phyloP scores from a whole-genome alignment of 2,888 invertebrate species.

The Caenorhabditis japonica region DNA sequence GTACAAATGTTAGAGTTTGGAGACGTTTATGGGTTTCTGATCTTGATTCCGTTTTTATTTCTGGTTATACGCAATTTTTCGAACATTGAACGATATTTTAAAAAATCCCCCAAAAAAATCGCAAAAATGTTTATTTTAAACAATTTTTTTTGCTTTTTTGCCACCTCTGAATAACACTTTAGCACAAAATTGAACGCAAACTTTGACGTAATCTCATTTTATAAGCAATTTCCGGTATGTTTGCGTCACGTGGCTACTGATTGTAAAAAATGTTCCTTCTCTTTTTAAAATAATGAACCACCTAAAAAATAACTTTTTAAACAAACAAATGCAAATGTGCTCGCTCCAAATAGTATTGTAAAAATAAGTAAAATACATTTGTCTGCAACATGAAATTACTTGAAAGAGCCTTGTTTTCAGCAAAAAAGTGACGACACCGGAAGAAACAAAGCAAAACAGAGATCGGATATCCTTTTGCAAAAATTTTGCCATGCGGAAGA shows the following conservation, averaged over 20 bases:
- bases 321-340: slow-evolving; percentile 7
- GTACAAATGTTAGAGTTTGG: no score
- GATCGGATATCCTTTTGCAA: slow-evolving; percentile 26
- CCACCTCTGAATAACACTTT: no score
- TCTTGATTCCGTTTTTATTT: background rate
- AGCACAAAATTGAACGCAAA: no score
- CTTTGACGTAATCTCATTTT: slow-evolving; percentile 30
- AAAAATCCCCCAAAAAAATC: no score
- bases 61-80: no score
- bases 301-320: background rate
- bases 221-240: slow-evolving; percentile 9
- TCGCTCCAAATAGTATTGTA: no score
- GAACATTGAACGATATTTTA: no score
- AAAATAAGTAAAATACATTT: slow-evolving; percentile 15
- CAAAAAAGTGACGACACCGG: slow-evolving; percentile 14
- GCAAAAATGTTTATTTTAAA: no score
- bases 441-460: slow-evolving; percentile 21
- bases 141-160: no score
- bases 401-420: slow-evolving; percentile 10
- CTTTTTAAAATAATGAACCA: background rate
- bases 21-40: no score
- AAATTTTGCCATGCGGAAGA: slow-evolving; percentile 12
- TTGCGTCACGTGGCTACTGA: slow-evolving; percentile 4
- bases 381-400: slow-evolving; percentile 46
- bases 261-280: slow-evolving; percentile 1